Percentiles rank a stretch among this genome's conserved stretches.
Evolutionary conservation across 2,113 vertebrate genomes (phyloP).

Genomic region (Pelodiscus sinensis): DNA sequence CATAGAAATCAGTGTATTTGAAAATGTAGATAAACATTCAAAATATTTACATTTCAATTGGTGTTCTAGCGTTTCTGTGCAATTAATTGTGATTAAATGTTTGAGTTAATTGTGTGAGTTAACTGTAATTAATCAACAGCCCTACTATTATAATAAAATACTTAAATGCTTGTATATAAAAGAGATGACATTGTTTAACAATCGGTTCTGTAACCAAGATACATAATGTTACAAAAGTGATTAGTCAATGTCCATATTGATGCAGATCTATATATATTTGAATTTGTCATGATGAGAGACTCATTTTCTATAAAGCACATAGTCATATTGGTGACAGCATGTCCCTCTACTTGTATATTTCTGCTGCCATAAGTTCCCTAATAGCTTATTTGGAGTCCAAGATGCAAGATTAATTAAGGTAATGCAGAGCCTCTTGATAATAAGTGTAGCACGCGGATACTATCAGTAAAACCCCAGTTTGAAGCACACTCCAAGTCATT

Average conservation of each 20-base stretch:
- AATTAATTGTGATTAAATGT: no score
- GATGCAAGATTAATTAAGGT: not conserved
- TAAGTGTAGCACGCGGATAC: not conserved
- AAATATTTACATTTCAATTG: no score
- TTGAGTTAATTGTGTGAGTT: no score
- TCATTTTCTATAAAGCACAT: not conserved
- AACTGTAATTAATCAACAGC: no score
- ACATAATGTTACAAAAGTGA: not conserved
- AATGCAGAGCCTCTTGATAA: not conserved
- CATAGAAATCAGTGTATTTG: no score
- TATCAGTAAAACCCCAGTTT: not conserved
- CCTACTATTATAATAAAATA: not conserved
- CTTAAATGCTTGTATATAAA: not conserved
- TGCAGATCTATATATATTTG: not conserved
- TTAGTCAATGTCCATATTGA: not conserved
- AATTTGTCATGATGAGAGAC: not conserved
- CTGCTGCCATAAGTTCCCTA: not conserved
- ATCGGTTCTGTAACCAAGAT: not conserved
- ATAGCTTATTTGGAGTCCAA: not conserved
- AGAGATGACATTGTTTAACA: not conserved
- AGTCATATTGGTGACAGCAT: not conserved
- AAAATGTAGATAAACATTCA: no score
- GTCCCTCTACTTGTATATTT: not conserved
- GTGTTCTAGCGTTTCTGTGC: no score
- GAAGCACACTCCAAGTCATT: not conserved